Base-by-base conservation (phyloP, 2,888 invertebrate genomes). In the Drosophila kambysellisi region DNA sequence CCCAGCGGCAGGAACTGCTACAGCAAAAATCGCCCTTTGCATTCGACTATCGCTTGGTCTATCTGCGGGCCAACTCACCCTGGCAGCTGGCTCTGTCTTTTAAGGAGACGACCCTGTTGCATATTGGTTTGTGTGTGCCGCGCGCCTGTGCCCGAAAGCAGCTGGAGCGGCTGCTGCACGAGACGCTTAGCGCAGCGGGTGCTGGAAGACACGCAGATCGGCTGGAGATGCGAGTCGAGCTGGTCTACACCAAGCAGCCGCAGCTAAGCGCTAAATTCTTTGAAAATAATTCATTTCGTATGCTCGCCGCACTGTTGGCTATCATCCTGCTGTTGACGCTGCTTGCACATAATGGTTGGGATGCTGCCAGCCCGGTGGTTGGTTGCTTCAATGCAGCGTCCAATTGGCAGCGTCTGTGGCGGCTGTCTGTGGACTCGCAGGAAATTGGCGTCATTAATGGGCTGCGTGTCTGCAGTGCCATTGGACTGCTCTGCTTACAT, bases 111-210 rank as follows among this genome's bases (percentile, higher is more conserved):
- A 50, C 63, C 0, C 15, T 76, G 57, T 52, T 82, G 15, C 84
- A 82, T 39, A 58, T 82, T 3, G 82, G 82, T 0, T 68, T 82
- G 33, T 82, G 82, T n/a, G 35, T 84, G 68, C 82, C 82, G 3
- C 20, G 35, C 8, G 56, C 39, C 32, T 84, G 82, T 15, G 35
- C n/a, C 9, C 25, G 32, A 0, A 6, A 1, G 8, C 52, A 82
- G 48, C 43, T 79, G 54, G 70, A 82, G 9, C 39, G 51, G 20
- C 54, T 82, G 39, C 20, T 82, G 35, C 46, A 29, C 0, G 48
- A 51, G 25, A 37, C 61, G 1, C 35, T 82, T 1, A 30, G 20
- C 33, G 20, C 20, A 20, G 12, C 5, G 17, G 4, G 9, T 8
- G 57, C 41, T 0, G 35, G 33, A 0, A 25, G 15, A 37, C n/a